Conservation (phyloP, 1,140 invertebrate genomes). For the Catajapyx aquilonaris region DNA sequence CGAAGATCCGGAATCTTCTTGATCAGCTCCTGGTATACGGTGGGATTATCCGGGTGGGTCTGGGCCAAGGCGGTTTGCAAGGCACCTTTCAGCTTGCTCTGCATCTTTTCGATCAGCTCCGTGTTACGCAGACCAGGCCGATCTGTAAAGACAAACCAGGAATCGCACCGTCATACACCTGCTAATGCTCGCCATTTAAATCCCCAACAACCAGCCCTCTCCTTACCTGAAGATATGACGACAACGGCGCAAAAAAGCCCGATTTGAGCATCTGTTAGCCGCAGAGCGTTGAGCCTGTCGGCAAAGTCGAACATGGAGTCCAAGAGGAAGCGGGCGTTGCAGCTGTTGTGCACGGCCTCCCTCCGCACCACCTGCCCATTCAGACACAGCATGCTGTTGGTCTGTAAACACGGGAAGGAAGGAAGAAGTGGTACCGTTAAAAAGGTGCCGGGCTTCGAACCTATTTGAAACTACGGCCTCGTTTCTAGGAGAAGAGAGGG, state of each 20-base stretch:
- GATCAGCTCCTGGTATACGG: constrained; percentile 64
- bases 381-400: constrained; percentile 76
- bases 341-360: constrained; percentile 70
- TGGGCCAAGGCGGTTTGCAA: constrained; percentile 60
- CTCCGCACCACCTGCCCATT: constrained; percentile 77
- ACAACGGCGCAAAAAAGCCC: constrained; percentile 88
- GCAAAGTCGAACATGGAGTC: constrained; percentile 96
- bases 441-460: too few relatives aligned
- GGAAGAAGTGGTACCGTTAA: too few relatives aligned
- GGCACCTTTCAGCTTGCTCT: constrained; percentile 62
- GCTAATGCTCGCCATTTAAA: too few relatives aligned
- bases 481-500: too few relatives aligned
- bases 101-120: constrained; percentile 80
- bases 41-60: constrained; percentile 45
- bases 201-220: too few relatives aligned
- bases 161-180: too few relatives aligned
- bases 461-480: too few relatives aligned
- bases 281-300: constrained; percentile 72
- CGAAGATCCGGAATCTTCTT: constrained; percentile 87
- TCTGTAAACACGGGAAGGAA: too few relatives aligned
- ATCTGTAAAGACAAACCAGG: constrained; percentile 26
- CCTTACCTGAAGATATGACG: constrained; percentile 64
- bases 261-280: constrained; percentile 76
- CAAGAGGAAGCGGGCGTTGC: constrained; percentile 81
- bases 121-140: constrained; percentile 76